Percentiles rank a stretch among this genome's conserved stretches.
Evolutionary conservation across 1,140 invertebrate genomes (phyloP).

Genomic region (Leptoteleia sp.): DNA sequence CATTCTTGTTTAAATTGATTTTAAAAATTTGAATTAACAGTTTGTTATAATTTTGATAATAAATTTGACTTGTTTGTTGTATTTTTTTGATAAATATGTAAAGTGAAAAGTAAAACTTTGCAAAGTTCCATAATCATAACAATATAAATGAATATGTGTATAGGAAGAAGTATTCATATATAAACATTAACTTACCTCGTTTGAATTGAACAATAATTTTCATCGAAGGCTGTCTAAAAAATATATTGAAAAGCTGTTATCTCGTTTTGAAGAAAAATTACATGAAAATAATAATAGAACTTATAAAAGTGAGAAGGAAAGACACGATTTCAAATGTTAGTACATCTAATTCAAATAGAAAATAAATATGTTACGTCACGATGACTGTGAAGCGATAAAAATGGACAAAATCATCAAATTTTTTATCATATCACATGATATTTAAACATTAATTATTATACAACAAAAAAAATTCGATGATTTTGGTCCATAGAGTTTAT

Average conservation of each 20-base stretch:
- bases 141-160: constrained; percentile 52
- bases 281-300: too few species aligned
- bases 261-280: not conserved
- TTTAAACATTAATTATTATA: constrained; percentile 1
- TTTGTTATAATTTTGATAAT: too few species aligned
- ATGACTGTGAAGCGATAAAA: not conserved
- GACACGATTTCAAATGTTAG: constrained; percentile 1
- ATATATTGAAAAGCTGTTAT: not conserved
- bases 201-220: constrained; percentile 18
- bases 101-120: too few species aligned
- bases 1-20: not conserved
- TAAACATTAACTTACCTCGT: constrained; percentile 24
- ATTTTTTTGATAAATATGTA: too few species aligned
- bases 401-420: not conserved
- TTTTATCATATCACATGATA: not conserved
- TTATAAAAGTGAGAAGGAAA: too few species aligned
- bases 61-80: too few species aligned
- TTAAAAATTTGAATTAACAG: too few species aligned
- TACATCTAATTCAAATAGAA: not conserved
- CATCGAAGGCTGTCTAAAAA: not conserved
- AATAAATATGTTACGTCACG: constrained; percentile 13
- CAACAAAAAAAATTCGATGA: constrained; percentile 12
- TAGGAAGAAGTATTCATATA: constrained; percentile 28
- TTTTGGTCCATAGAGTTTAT: constrained; percentile 18
- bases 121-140: constrained; percentile 34